These are phyloP conservation scores for Tachycineta bicolor DNA, from an alignment of 2,113 vertebrate genomes.

Conservation along the genomic window DNA sequence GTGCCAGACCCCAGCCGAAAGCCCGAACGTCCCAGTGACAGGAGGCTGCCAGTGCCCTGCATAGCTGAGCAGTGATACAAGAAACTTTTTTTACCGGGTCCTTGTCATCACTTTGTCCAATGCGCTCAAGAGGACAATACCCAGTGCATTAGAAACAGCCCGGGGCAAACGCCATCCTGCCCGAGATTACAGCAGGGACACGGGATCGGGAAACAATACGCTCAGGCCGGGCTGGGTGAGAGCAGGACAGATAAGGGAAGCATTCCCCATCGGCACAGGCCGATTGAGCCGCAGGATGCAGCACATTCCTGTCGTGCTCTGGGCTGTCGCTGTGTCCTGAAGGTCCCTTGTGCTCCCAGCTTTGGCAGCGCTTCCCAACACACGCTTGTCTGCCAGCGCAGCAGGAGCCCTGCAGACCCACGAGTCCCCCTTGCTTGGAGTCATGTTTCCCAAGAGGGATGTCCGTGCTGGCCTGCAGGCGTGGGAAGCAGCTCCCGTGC, in stretches of 20 bases:
- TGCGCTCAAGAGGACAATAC: constrained; percentile 65
- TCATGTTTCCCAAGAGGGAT: neutral
- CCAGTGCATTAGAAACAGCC: constrained; percentile 66
- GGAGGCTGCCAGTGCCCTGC: constrained; percentile 41
- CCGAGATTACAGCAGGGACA: constrained; percentile 70
- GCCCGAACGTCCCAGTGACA: constrained; percentile 45
- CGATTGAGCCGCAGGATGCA: constrained; percentile 28
- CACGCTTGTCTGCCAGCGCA: neutral
- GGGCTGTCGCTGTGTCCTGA: neutral
- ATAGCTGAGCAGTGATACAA: constrained; percentile 77
- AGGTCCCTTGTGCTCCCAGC: neutral
- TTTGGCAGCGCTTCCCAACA: neutral
- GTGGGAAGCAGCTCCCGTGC: neutral
- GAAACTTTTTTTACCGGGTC: constrained; percentile 69
- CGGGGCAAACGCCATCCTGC: constrained; percentile 4
- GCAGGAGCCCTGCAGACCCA: neutral
- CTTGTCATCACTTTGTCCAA: constrained; percentile 75
- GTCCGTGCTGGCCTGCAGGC: accelerated
- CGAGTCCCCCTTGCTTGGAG: neutral
- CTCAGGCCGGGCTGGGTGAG: neutral
- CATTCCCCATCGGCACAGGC: constrained; percentile 8
- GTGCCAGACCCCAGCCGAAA: constrained; percentile 36
- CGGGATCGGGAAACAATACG: neutral
- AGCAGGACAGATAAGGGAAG: constrained; percentile 66
- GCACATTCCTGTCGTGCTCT: constrained; percentile 3